A percentile compares a stretch with the other conserved stretches of the same genome.
Conservation (phyloP, 2,888 invertebrate species). For the Cheilosia vernalis region DNA sequence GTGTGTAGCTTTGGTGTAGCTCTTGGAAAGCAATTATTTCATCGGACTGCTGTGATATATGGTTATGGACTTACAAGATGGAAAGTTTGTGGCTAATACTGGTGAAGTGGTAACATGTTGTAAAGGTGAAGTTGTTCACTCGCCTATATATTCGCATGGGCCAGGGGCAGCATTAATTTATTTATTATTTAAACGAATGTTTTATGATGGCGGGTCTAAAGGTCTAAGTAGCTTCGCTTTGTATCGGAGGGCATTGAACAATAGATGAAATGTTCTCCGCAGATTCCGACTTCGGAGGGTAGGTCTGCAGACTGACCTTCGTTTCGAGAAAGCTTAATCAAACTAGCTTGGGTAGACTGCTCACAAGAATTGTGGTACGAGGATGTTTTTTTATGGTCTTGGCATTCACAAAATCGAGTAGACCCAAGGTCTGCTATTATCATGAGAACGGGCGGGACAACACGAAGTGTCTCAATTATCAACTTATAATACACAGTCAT, state of each 20-base stretch:
- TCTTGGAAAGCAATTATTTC: conserved; percentile 73
- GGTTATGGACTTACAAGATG: conserved; percentile 66
- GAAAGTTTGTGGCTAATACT: conserved; percentile 45
- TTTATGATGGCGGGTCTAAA: conserved; percentile 13
- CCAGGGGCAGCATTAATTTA: conserved; percentile 22
- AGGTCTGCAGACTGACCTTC: too few species aligned
- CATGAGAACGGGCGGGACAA: too few species aligned
- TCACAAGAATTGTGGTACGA: too few species aligned
- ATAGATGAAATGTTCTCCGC: neutral
- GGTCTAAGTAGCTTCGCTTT: neutral
- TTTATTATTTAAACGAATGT: conserved; percentile 63
- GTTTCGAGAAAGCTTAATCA: neutral
- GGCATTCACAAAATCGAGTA: too few species aligned
- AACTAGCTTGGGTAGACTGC: too few species aligned
- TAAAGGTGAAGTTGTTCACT: conserved; percentile 11
- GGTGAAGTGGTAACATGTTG: conserved; percentile 62
- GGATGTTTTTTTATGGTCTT: too few species aligned
- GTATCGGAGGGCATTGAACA: neutral
- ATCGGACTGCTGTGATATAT: conserved; percentile 70
- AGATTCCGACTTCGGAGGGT: neutral
- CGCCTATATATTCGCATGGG: neutral
- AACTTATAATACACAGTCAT: too few species aligned
- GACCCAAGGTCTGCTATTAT: too few species aligned
- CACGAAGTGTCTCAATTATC: too few species aligned
- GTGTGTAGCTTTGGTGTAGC: conserved; percentile 40